These are phyloP conservation scores for Cerastis rubricosa DNA, from an alignment of 2,888 invertebrate species.

Conservation along the genomic window DNA sequence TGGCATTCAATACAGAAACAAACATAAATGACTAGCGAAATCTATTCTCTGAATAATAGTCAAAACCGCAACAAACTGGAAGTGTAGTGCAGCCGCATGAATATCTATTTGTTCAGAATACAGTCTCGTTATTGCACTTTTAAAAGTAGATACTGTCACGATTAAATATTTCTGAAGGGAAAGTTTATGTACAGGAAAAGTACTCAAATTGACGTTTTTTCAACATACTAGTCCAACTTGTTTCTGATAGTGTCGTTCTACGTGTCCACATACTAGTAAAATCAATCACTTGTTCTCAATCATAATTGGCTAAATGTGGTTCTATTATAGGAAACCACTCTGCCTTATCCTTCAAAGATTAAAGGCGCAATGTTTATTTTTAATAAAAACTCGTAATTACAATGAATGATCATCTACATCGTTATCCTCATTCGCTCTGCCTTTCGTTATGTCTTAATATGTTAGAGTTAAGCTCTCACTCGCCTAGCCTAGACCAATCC, in stretches of 20 bases:
- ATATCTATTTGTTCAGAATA: background rate
- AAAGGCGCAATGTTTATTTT: background rate
- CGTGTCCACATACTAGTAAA: background rate
- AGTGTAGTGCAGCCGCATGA: background rate
- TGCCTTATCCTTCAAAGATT: background rate
- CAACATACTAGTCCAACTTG: background rate
- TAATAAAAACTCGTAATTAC: background rate
- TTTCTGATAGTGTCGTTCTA: background rate
- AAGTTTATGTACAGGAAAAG: background rate
- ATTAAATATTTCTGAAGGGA: background rate
- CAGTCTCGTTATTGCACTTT: background rate
- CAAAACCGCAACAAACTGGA: background rate
- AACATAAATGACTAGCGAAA: background rate
- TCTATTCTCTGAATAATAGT: background rate
- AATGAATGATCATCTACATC: background rate
- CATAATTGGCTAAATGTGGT: too few species aligned
- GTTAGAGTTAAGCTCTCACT: background rate
- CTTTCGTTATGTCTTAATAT: background rate
- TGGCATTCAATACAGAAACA: background rate
- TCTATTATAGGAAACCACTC: background rate
- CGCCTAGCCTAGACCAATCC: conserved; percentile 23
- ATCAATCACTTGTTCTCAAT: background rate
- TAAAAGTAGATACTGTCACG: background rate
- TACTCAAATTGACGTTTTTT: too few species aligned
- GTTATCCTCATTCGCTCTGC: background rate